Evolutionary conservation across 2,797 vertebrate genomes (phyloP).

Genomic region (Acipenser oxyrinchus): DNA sequence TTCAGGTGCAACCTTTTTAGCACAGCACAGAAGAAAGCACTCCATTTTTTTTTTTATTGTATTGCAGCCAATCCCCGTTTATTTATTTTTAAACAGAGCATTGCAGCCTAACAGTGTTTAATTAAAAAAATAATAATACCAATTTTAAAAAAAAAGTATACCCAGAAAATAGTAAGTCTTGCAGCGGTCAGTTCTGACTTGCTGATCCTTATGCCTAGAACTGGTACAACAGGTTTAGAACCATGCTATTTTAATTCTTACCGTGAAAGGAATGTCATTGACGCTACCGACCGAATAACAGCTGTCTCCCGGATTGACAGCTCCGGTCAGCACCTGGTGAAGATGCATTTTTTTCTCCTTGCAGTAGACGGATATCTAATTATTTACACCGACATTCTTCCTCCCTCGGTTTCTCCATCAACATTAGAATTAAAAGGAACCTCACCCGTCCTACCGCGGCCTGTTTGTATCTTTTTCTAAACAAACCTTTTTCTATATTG

Average conservation of each 20-base stretch:
- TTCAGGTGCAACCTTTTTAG: background rate
- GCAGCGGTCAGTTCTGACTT: too few species aligned
- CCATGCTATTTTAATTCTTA: slow-evolving; percentile 35
- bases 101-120: too few species aligned
- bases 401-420: slow-evolving; percentile 61
- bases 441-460: slow-evolving; percentile 51
- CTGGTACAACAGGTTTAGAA: too few species aligned
- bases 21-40: background rate
- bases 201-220: too few species aligned
- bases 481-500: background rate
- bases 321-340: slow-evolving; percentile 89
- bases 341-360: slow-evolving; percentile 70
- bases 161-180: too few species aligned
- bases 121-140: background rate
- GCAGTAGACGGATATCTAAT: slow-evolving; percentile 51
- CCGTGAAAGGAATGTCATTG: slow-evolving; percentile 82
- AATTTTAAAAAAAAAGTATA: too few species aligned
- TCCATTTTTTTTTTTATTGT: too few species aligned
- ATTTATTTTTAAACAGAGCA: too few species aligned
- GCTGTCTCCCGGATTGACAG: slow-evolving; percentile 88
- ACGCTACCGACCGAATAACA: slow-evolving; percentile 89
- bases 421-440: slow-evolving; percentile 37
- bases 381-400: slow-evolving; percentile 53
- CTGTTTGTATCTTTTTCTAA: slow-evolving; percentile 17
- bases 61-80: too few species aligned